Percentiles rank a stretch among this genome's conserved stretches.
These are phyloP conservation scores for Acleris literana DNA, from an alignment of 2,888 invertebrate species.

Conservation along the genomic window DNA sequence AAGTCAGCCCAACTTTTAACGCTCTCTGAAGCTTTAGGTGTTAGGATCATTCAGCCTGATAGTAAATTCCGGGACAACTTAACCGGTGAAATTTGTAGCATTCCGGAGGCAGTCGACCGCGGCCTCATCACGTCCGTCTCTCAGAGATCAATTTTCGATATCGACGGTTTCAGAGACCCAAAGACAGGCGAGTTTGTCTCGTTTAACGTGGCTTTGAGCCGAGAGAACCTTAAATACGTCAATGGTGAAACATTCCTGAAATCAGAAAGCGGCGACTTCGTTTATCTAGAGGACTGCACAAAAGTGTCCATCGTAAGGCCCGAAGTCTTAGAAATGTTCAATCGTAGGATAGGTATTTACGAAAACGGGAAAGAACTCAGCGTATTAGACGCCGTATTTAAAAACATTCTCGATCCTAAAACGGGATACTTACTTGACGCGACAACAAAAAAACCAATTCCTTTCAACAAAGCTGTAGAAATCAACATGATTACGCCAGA, in stretches of 20 bases:
- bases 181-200: conserved; percentile 92
- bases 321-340: conserved; percentile 94
- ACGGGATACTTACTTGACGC: conserved; percentile 93
- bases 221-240: conserved; percentile 89
- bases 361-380: conserved; percentile 90
- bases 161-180: conserved; percentile 94
- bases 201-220: conserved; percentile 91
- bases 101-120: conserved; percentile 94
- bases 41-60: conserved; percentile 90
- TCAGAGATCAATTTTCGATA: conserved; percentile 94
- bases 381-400: conserved; percentile 94
- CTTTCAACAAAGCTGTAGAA: conserved; percentile 93
- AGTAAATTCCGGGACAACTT: conserved; percentile 90
- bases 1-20: conserved; percentile 91
- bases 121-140: conserved; percentile 94
- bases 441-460: conserved; percentile 87
- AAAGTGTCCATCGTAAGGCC: conserved; percentile 90
- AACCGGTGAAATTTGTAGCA: conserved; percentile 88
- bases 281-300: conserved; percentile 91
- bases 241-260: conserved; percentile 89
- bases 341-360: conserved; percentile 91
- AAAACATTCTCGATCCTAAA: conserved; percentile 93
- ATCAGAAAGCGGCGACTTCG: conserved; percentile 88
- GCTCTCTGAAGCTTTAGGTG: conserved; percentile 91
- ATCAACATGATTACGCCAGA: conserved; percentile 93